Conservation (phyloP, 2,113 vertebrate genomes). For the Petrocephalus zakoni region DNA sequence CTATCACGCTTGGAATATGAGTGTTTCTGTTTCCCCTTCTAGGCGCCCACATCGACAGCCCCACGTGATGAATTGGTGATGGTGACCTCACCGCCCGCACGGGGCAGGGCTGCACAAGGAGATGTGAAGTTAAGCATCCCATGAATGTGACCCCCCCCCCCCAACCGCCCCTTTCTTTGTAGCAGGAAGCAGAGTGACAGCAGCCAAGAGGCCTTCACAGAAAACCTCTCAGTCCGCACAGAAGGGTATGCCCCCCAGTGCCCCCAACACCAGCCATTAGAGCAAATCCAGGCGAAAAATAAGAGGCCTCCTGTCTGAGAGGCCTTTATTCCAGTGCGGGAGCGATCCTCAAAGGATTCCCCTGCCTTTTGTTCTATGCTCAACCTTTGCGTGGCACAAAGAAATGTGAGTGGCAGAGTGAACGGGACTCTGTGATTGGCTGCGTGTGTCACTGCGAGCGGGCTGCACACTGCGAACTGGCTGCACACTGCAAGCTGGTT, state of each 20-base stretch:
- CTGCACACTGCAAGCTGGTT: too few species aligned
- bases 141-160: neutral
- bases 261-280: neutral
- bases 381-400: neutral
- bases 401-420: neutral
- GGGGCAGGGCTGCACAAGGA: neutral
- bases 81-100: neutral
- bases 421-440: neutral
- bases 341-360: neutral
- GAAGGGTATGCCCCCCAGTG: neutral
- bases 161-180: neutral
- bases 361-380: neutral
- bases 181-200: slow-evolving; percentile 4
- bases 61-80: neutral
- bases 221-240: neutral
- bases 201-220: neutral
- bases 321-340: neutral
- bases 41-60: neutral
- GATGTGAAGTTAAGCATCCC: neutral
- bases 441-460: neutral
- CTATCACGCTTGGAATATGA: neutral
- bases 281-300: neutral
- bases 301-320: neutral
- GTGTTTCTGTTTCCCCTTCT: neutral
- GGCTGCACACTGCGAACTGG: too few species aligned